Percentiles rank a stretch among this genome's conserved stretches.
These are phyloP conservation scores for Calliphora vicina DNA, from an alignment of 1,140 invertebrate genomes.

Conservation along the genomic window DNA sequence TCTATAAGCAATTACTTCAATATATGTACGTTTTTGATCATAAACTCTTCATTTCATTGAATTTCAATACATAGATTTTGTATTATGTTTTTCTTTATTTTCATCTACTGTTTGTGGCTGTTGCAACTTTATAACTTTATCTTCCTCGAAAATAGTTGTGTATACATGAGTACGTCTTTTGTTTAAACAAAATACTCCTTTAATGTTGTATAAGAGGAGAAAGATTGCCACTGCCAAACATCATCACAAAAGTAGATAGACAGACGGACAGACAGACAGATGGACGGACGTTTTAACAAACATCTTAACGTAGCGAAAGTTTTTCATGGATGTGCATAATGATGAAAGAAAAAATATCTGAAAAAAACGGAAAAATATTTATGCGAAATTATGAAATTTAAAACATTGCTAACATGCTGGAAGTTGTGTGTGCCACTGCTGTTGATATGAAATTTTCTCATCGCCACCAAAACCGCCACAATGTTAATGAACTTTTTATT, in stretches of 20 bases:
- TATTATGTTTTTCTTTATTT: too few relatives aligned
- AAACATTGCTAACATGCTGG: neutral
- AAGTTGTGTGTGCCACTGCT: neutral
- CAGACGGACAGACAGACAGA: too few relatives aligned
- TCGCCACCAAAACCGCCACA: neutral
- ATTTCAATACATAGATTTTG: neutral
- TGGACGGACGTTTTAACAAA: neutral
- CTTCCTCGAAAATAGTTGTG: neutral
- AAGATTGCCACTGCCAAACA: neutral
- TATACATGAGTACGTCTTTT: neutral
- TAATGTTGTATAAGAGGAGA: neutral
- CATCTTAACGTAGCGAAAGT: slow-evolving; percentile 14
- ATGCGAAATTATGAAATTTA: slow-evolving; percentile 34
- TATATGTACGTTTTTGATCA: neutral
- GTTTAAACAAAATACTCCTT: neutral
- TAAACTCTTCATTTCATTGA: neutral
- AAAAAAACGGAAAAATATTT: too few relatives aligned
- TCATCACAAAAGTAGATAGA: too few relatives aligned
- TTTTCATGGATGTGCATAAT: neutral
- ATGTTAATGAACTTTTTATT: slow-evolving; percentile 4
- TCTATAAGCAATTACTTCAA: neutral
- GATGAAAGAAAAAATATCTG: neutral
- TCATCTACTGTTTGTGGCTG: too few relatives aligned
- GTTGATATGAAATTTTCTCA: neutral
- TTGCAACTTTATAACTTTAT: too few relatives aligned